Base-by-base conservation (phyloP, 92 coral and sea anemone genomes). In the Epizoanthus ramosus region DNA sequence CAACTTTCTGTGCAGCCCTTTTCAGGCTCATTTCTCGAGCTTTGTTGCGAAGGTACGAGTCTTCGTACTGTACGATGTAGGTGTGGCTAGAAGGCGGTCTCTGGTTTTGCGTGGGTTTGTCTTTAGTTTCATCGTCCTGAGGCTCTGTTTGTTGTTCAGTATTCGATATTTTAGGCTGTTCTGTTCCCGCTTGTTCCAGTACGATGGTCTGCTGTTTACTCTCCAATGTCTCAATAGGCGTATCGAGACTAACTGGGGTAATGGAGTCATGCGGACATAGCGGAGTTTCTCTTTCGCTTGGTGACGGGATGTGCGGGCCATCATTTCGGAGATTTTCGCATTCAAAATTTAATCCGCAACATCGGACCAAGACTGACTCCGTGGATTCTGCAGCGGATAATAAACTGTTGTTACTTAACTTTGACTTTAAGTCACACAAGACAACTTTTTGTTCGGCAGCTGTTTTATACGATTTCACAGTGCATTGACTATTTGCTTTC, bases 11-110 rank as follows among this genome's bases (percentile, higher is more conserved):
- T 6, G 54, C 8, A 15, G 57, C 52, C 24, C 41, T 77, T 61
- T 57, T 22, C 8, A 39, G 39, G 8, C 58, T 65, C 45, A 24
- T 77, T 59, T 61, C 80, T 17, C 24, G 15, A 22, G 50, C 70
- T 22, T 17, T 77, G 57, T 59, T 39, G 59, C 71, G 59, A 56
- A 77, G 23, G 57, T 77, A 77, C 39, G 82, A 77, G 57, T 77
- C 82, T 21, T 61, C 82, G 58, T 17, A 61, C 18, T 60, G 23
- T 0, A 77, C 82, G 15, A 77, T 77, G 52, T 60, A 60, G 8
- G 71, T 77, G 45, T 77, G 15, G 8, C 53, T 50, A 21, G 82
- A 77, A 3, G 45, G 19, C 14, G 69, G 82, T 57, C 71, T 77
- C 8, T 13, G 28, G 58, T 61, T 14, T 17, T 71, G 14, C 57